These are phyloP conservation scores for Rhynchotus rufescens DNA, from an alignment of 2,797 vertebrate species.

Conservation along the genomic window DNA sequence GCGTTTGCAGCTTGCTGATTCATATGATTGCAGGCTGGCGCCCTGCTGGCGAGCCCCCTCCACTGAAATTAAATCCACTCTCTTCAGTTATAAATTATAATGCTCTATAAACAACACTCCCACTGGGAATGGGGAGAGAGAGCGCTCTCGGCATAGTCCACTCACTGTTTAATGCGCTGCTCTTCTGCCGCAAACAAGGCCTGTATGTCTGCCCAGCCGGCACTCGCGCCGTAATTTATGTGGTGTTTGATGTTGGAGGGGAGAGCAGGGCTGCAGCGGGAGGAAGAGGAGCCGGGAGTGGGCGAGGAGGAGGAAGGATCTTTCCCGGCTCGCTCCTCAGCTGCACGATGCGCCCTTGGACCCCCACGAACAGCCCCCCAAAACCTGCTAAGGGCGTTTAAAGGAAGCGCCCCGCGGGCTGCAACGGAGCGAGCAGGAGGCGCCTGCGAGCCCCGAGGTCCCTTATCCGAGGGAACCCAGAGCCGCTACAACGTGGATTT, in stretches of 20 bases:
- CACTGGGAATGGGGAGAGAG: conserved; percentile 85
- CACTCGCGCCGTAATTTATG: conserved; percentile 82
- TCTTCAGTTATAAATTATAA: conserved; percentile 99
- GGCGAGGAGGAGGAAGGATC: conserved; percentile 14
- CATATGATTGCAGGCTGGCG: conserved; percentile 98
- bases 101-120: conserved; percentile 99
- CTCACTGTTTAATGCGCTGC: conserved; percentile 83
- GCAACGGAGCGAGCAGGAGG: too few species aligned
- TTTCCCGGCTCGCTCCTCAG: too few species aligned
- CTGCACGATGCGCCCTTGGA: too few species aligned
- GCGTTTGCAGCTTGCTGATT: conserved; percentile 95
- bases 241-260: conserved; percentile 84
- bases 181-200: conserved; percentile 83
- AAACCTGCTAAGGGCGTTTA: too few species aligned
- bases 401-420: too few species aligned
- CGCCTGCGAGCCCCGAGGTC: too few species aligned
- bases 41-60: conserved; percentile 96
- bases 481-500: too few species aligned
- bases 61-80: conserved; percentile 99
- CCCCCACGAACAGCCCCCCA: too few species aligned
- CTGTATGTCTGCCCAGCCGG: conserved; percentile 80
- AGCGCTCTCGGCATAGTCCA: conserved; percentile 76
- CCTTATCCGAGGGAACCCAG: too few species aligned
- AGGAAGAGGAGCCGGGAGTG: conserved; percentile 79
- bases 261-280: conserved; percentile 77